Conservation (phyloP, 64 coral and sea anemone species). For the Actinia equina region DNA sequence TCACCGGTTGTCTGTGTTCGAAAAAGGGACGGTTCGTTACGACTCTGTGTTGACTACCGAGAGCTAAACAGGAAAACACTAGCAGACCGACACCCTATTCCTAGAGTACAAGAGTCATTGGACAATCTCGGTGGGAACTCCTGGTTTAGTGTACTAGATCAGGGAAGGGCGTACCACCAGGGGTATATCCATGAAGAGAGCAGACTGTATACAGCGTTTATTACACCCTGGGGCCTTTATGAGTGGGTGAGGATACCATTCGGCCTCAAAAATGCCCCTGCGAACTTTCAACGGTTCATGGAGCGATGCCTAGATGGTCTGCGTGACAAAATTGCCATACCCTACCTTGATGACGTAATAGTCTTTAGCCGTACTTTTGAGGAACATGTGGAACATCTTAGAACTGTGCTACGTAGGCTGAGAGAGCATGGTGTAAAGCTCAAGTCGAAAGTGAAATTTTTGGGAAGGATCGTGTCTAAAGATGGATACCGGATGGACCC, state of each 20-base stretch:
- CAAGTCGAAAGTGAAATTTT: slow-evolving; percentile 41
- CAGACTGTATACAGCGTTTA: no score
- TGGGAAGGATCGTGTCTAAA: slow-evolving; percentile 41
- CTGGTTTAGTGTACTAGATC: no score
- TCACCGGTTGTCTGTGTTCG: no score
- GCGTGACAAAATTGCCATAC: slow-evolving; percentile 42
- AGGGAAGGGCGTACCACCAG: no score
- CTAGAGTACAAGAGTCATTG: no score
- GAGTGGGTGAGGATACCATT: slow-evolving; percentile 47
- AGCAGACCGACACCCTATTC: no score
- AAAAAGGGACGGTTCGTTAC: no score
- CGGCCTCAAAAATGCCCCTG: slow-evolving; percentile 37
- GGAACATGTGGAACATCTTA: slow-evolving; percentile 44
- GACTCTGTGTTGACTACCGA: no score
- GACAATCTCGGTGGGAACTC: no score
- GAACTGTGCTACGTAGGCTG: slow-evolving; percentile 20
- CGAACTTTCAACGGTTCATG: slow-evolving; percentile 57
- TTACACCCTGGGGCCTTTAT: no score
- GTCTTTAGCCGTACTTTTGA: slow-evolving; percentile 40
- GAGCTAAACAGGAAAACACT: no score
- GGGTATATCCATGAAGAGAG: no score
- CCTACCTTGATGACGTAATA: slow-evolving; percentile 54
- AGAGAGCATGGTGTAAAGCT: slow-evolving; percentile 43
- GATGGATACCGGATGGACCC: slow-evolving; percentile 53
- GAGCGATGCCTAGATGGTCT: slow-evolving; percentile 24